Base-by-base conservation (phyloP, 2,113 vertebrate species). In the Daphoenositta chrysoptera region DNA sequence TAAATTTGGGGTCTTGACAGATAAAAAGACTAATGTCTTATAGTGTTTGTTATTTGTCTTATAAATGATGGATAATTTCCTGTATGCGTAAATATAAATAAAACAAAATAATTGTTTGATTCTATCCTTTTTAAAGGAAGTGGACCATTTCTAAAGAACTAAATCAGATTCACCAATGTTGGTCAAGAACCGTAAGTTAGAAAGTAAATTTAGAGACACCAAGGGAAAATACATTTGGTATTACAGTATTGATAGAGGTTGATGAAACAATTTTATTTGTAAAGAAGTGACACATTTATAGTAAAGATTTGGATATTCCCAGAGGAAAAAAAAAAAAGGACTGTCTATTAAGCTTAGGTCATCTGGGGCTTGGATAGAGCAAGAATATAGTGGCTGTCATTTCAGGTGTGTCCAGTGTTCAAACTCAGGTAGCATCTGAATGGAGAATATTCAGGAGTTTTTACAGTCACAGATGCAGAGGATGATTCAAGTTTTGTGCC, bases 261-360 rank as follows among this genome's bases (percentile, higher is more conserved):
- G 77, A 45, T 39, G 60, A 88, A 87, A 51, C 7, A 47, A 19
- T 21, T 42, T 63, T 83, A 6, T 11, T 66, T 61, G 11, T 53
- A 27, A 66, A 72, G 39, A 56, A 61, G 21, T 33, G 57, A 37
- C 23, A 30, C 6, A 28, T 66, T 82, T 71, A 21, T 56, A 35
- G 28, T 15, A 33, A 24, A 51, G 9, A 39, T 54, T 17, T 76
- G 33, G n/a, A 10, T 40, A 71, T 48, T 87, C 40, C 30, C 11
- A 4, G 23, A 5, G 6, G 6, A 5, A 2, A 14, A 23, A 51
- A 10, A n/a, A n/a, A 31, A 39, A 44, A 23, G 0, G 2, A 21
- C 20, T 80, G 7, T 15, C 48, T 72, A 5, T 31, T 54, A 35
- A 83, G 4, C 3, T 83, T 68, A 53, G 13, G 15, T 27, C 4